Evolutionary conservation across 2,113 vertebrate species (phyloP).

Genomic region (Pungitius pungitius): DNA sequence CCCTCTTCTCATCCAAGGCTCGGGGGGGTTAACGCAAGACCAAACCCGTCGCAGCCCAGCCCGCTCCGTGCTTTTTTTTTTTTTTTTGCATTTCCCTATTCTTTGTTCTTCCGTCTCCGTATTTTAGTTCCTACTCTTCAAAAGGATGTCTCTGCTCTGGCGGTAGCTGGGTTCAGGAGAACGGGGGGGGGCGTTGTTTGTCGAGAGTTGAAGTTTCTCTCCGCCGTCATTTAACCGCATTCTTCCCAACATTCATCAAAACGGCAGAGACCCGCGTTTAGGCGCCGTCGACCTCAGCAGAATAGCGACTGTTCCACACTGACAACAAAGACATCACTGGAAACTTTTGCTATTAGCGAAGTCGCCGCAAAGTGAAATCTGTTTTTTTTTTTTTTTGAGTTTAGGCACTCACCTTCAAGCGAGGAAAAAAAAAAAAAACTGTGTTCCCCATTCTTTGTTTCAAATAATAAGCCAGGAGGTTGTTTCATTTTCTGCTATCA

Average conservation of each 20-base stretch:
- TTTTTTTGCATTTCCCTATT: too few species aligned
- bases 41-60: conserved; percentile 53
- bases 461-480: background rate
- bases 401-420: conserved; percentile 36
- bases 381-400: conserved; percentile 26
- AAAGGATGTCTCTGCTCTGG: conserved; percentile 32
- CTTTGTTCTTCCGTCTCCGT: conserved; percentile 31
- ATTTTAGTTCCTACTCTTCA: background rate
- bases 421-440: conserved; percentile 2
- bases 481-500: background rate
- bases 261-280: conserved; percentile 47
- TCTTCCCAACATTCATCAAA: conserved; percentile 66
- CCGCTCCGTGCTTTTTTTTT: conserved; percentile 32
- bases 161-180: conserved; percentile 18
- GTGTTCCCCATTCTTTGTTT: conserved; percentile 1
- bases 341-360: conserved; percentile 70
- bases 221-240: conserved; percentile 51
- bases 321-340: conserved; percentile 71
- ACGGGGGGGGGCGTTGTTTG: background rate
- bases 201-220: conserved; percentile 9
- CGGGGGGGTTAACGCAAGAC: conserved; percentile 54
- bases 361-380: conserved; percentile 59
- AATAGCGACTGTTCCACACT: conserved; percentile 57
- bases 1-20: conserved; percentile 47
- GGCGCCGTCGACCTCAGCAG: conserved; percentile 55